These are phyloP conservation scores for Chlorospingus flavigularis DNA, from an alignment of 2,797 vertebrate genomes.

Conservation along the genomic window DNA sequence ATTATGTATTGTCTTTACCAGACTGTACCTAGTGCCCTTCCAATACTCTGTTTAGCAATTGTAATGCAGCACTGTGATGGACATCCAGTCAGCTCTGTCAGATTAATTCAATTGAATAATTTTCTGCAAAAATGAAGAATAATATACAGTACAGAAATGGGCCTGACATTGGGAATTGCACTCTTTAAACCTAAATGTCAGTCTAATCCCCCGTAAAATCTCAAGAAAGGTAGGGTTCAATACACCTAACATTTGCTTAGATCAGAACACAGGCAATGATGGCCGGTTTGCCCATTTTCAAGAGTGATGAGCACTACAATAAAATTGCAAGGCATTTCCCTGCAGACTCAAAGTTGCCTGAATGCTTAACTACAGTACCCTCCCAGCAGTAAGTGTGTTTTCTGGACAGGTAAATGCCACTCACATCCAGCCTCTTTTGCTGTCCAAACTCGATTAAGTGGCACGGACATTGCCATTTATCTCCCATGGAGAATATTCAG, in stretches of 20 bases:
- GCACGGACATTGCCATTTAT: background rate
- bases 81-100: conserved; percentile 44
- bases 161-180: conserved; percentile 10
- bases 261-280: background rate
- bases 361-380: background rate
- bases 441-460: background rate
- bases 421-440: background rate
- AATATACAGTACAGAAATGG: conserved; percentile 36
- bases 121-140: conserved; percentile 54
- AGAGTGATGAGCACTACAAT: background rate
- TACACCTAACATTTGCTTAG: background rate
- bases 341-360: background rate
- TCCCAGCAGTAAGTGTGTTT: background rate
- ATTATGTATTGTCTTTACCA: conserved; percentile 28
- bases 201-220: conserved; percentile 1
- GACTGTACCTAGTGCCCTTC: conserved; percentile 33
- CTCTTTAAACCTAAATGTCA: conserved; percentile 25
- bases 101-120: conserved; percentile 52
- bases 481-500: background rate
- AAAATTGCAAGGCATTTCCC: background rate
- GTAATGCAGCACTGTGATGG: conserved; percentile 36
- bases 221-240: conserved; percentile 6
- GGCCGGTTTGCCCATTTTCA: background rate
- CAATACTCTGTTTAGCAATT: conserved; percentile 43
- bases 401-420: background rate